Base-by-base conservation (phyloP, 2,113 vertebrate genomes). In the Lamprotornis superbus region DNA sequence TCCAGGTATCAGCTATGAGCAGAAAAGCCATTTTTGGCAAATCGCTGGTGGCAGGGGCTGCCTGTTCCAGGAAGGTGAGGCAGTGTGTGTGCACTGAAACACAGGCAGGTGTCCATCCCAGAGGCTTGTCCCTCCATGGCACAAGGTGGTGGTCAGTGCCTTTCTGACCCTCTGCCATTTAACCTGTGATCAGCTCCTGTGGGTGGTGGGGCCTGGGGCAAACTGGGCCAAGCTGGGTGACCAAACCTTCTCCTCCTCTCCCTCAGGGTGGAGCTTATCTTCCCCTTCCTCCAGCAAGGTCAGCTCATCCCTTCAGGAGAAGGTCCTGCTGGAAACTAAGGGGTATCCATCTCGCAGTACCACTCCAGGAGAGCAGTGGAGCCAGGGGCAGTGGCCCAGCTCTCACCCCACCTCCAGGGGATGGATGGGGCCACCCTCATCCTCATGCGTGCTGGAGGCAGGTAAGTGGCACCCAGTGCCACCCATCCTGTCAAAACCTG, bases 141-240 rank as follows among this genome's bases (percentile, higher is more conserved):
- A 77, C 56, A 16, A 31, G 30, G 75, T 24, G 60, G 18, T 30
- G 35, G 14, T 33, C 2, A 3, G 39, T 20, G 44, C 27, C 49
- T 40, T 46, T 42, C 56, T 67, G 52, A 64, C 25, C n/a, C 2
- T 5, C 25, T 90, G 28, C 49, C 1, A 0, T 16, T 57, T 33
- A 63, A 46, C 21, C 22, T 2, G 1, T 17, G 16, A 24, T 44
- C 37, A 37, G 16, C n/a, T 65, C 60, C 63, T 46, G 12, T 20
- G 12, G 28, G 12, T 2, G 5, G 23, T 71, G 21, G 42, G 15
- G 57, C 27, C 14, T 31, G 24, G 28, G 40, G 28, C 23, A 86
- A 73, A 56, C 23, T 0, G 0, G n/a, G n/a, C 57, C 1, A 4
- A 93, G 59, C 30, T 69, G 52, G 10, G 12, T 35, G 17, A 20